phyloP scores from a whole-genome alignment of 2,888 invertebrate genomes.

The Hyposoter didymator region DNA sequence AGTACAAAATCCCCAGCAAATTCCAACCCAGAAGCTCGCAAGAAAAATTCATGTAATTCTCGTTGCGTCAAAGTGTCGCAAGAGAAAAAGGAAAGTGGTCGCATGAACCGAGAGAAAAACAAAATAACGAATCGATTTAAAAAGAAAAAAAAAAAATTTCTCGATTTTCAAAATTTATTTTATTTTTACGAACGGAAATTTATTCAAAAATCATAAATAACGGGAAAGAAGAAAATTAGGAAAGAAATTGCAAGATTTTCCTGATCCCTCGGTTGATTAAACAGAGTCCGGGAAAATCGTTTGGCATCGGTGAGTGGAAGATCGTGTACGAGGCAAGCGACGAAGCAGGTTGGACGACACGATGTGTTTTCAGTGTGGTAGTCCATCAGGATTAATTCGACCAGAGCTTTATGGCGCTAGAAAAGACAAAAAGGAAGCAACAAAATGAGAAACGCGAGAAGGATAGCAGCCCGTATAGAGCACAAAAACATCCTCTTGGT shows the following conservation, averaged over 20 bases:
- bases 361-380: conserved; percentile 84
- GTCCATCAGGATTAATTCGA: conserved; percentile 74
- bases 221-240: background rate
- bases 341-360: conserved; percentile 84
- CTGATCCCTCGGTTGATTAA: background rate
- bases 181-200: no score
- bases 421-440: conserved; percentile 17
- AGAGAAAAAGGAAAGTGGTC: conserved; percentile 17
- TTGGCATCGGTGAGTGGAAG: conserved; percentile 84
- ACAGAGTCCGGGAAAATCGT: conserved; percentile 84
- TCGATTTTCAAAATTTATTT: no score
- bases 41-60: conserved; percentile 21
- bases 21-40: conserved; percentile 19
- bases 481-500: conserved; percentile 23
- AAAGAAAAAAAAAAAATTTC: no score
- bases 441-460: conserved; percentile 48
- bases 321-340: conserved; percentile 85
- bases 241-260: conserved; percentile 4
- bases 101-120: no score
- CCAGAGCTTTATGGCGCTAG: conserved; percentile 31
- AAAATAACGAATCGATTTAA: no score
- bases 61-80: background rate
- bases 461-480: background rate
- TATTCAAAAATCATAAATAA: no score
- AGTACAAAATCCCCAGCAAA: background rate